Evolutionary conservation across 2,888 invertebrate species (phyloP).

Genomic region (Balanococcus diminutus): DNA sequence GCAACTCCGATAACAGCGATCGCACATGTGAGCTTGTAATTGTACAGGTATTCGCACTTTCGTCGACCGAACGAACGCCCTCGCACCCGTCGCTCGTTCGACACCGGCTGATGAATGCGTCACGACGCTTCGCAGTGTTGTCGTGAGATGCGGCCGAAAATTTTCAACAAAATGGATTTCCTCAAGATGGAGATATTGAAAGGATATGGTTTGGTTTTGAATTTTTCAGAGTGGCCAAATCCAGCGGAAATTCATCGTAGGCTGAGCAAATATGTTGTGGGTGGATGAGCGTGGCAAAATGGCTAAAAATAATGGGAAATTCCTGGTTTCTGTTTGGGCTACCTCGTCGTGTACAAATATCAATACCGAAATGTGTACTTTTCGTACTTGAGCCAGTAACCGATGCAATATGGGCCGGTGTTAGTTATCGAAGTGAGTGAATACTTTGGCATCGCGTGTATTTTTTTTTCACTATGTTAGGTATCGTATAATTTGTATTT

Average conservation of each 20-base stretch:
- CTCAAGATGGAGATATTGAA: too few relatives aligned
- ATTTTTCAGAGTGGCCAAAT: too few relatives aligned
- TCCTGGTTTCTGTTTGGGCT: background rate
- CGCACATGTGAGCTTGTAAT: background rate
- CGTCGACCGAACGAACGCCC: background rate
- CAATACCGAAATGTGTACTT: background rate
- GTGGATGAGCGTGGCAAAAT: background rate
- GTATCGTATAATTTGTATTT: too few relatives aligned
- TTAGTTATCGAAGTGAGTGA: background rate
- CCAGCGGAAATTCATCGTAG: too few relatives aligned
- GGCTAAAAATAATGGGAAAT: background rate
- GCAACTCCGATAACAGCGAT: background rate
- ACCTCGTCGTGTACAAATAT: background rate
- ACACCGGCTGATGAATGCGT: background rate
- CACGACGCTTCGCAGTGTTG: background rate
- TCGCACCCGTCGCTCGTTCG: background rate
- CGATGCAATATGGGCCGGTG: background rate
- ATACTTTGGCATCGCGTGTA: background rate
- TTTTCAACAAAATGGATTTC: too few relatives aligned
- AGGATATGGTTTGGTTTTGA: too few relatives aligned
- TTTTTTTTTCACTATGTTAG: background rate
- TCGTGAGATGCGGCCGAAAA: background rate
- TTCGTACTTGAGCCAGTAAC: background rate
- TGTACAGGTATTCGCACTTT: background rate
- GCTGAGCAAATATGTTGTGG: too few relatives aligned